These are phyloP conservation scores for Anoplius nigerrimus DNA, from an alignment of 2,888 invertebrate genomes.

Conservation along the genomic window DNA sequence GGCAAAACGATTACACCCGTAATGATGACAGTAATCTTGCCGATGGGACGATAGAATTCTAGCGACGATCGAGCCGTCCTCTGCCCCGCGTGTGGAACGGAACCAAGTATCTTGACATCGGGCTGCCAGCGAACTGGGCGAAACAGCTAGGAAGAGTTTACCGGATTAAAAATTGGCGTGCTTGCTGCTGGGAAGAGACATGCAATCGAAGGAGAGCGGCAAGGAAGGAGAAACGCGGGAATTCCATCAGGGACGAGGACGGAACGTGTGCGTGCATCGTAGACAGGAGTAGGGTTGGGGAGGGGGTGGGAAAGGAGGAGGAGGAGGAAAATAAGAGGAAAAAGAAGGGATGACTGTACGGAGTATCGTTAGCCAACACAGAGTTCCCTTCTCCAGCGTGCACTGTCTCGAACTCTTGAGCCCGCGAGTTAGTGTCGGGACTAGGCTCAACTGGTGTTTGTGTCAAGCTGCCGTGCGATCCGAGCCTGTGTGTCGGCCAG, in stretches of 20 bases:
- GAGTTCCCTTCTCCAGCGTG: conserved; percentile 53
- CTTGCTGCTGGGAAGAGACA: not conserved
- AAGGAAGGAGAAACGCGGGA: not conserved
- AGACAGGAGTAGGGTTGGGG: not conserved
- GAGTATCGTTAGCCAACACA: conserved; percentile 31
- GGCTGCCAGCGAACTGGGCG: not conserved
- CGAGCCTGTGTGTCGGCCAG: too few species aligned
- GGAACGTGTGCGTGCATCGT: not conserved
- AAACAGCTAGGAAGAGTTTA: not conserved
- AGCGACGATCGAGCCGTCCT: too few species aligned
- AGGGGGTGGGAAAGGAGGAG: not conserved
- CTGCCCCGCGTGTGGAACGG: too few species aligned
- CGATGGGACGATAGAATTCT: too few species aligned
- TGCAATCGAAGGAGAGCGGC: not conserved
- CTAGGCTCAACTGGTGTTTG: conserved; percentile 27
- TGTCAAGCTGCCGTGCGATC: too few species aligned
- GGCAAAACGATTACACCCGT: too few species aligned
- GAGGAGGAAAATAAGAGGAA: conserved; percentile 5
- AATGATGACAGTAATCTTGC: too few species aligned
- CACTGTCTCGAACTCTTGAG: conserved; percentile 16
- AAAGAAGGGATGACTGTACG: conserved; percentile 18
- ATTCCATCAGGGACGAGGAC: conserved; percentile 4
- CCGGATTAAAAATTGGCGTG: not conserved
- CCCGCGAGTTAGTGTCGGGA: conserved; percentile 48
- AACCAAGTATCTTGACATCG: too few species aligned